phyloP scores from a whole-genome alignment of 2,797 vertebrate genomes.

The Amniataba percoides region DNA sequence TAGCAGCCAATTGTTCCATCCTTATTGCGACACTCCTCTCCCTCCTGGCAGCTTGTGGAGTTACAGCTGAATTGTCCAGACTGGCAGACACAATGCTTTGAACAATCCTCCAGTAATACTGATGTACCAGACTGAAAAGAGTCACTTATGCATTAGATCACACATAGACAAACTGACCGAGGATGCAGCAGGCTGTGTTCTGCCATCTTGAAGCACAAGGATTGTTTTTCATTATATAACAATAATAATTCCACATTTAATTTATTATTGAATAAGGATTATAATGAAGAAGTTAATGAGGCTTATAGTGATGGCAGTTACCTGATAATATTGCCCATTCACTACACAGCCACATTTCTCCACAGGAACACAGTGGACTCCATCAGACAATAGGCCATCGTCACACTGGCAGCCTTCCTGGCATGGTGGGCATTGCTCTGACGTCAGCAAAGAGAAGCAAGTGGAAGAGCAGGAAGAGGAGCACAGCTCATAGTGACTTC shows the following conservation, averaged over 20 bases:
- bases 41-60: constrained; percentile 4
- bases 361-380: constrained; percentile 64
- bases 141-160: not conserved
- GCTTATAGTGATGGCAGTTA: constrained; percentile 8
- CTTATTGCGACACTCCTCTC: constrained; percentile 38
- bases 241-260: no score
- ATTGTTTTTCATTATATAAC: no score
- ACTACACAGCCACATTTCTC: constrained; percentile 48
- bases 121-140: constrained; percentile 19
- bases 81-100: constrained; percentile 33
- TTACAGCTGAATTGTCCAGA: constrained; percentile 39
- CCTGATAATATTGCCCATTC: constrained; percentile 45
- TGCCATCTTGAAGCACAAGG: no score
- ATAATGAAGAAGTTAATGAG: not conserved
- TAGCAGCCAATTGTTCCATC: constrained; percentile 31
- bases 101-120: constrained; percentile 13
- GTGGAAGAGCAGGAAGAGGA: constrained; percentile 71
- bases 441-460: constrained; percentile 66
- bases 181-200: no score
- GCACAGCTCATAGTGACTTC: constrained; percentile 67
- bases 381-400: constrained; percentile 71
- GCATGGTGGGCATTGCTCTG: constrained; percentile 59
- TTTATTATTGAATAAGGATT: not conserved
- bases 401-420: constrained; percentile 81
- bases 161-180: no score